Evolutionary conservation across 2,797 vertebrate genomes (phyloP), one percentile per base, ranked within the genome.

Genomic region (Hypotaenidia philippensis): DNA sequence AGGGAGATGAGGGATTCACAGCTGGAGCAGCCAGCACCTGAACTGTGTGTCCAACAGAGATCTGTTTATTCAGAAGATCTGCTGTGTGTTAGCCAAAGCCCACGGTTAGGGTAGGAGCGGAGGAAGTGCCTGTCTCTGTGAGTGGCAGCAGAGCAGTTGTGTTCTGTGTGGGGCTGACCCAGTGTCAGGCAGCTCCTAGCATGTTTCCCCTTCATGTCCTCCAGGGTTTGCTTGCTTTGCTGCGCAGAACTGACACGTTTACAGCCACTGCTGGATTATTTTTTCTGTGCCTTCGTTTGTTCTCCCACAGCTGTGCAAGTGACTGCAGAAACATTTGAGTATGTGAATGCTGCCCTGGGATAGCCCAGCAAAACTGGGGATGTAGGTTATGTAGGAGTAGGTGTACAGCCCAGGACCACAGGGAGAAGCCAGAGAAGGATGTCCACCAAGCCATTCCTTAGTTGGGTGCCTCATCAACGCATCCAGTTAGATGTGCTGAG

Each of bases 61-160:
- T 60, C 45, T 84, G 27, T 97, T 98, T 97, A 97, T 97, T 90
- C 91, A 83, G 77, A 93, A 87, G 94, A 94, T 96, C 96, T 97
- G 97, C 91, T 96, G 87, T 92, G 59, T 70, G 95, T 97, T 97
- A 97, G 92, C 68, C 87, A 86, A 74, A 66, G 8, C 69, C 18
- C 22, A 13, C 80, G 64, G 52, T 41, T 16, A 50, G 74, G 70
- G 52, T 41, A 31, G 57, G 84, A 31, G 15, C 18, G 44, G 69
- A 74, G 86, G 95, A 95, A 91, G 89, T 81, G 90, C 57, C 87
- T 91, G 74, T 74, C 76, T 81, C 19, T 50, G 56, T 34, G 75
- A 94, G 94, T 94, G 96, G 90, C 94, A 75, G 88, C 94, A 86
- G 93, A 40, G 72, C 83, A 41, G 9, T 45, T 87, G 50, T 83